Evolutionary conservation across 2,113 vertebrate genomes (phyloP).

Genomic region (Arvicanthis niloticus): DNA sequence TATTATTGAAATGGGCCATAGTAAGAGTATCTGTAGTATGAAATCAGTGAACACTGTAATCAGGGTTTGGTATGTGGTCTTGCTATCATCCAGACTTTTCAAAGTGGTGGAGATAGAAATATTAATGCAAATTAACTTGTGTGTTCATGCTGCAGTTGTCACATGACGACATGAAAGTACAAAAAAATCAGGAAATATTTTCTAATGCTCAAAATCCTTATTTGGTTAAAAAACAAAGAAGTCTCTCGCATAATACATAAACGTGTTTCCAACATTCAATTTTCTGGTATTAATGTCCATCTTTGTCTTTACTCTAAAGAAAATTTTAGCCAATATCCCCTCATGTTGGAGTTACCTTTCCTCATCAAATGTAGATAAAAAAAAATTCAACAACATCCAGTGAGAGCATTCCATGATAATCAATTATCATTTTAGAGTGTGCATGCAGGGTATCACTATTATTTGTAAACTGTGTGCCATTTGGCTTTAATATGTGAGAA

Average conservation of each 20-base stretch:
- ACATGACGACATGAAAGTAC: background rate
- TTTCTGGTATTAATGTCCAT: background rate
- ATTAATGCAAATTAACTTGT: background rate
- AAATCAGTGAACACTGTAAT: background rate
- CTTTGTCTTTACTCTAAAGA: conserved; percentile 27
- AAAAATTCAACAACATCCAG: background rate
- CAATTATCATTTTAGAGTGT: conserved; percentile 13
- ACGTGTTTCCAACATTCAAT: background rate
- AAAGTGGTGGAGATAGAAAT: background rate
- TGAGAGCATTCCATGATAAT: background rate
- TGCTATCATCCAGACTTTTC: background rate
- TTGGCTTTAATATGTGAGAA: background rate
- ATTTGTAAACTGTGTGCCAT: background rate
- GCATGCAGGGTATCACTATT: background rate
- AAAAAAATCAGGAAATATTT: conserved; percentile 19
- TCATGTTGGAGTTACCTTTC: background rate
- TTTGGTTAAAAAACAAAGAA: background rate
- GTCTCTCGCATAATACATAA: background rate
- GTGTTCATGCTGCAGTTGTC: background rate
- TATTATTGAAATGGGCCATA: background rate
- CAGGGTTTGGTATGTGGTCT: background rate
- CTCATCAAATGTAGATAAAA: conserved; percentile 21
- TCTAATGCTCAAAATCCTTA: conserved; percentile 7
- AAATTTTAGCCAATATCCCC: background rate
- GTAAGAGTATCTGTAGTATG: background rate